phyloP scores from a whole-genome alignment of 1,140 invertebrate species.

The Trachelipus rathkii region DNA sequence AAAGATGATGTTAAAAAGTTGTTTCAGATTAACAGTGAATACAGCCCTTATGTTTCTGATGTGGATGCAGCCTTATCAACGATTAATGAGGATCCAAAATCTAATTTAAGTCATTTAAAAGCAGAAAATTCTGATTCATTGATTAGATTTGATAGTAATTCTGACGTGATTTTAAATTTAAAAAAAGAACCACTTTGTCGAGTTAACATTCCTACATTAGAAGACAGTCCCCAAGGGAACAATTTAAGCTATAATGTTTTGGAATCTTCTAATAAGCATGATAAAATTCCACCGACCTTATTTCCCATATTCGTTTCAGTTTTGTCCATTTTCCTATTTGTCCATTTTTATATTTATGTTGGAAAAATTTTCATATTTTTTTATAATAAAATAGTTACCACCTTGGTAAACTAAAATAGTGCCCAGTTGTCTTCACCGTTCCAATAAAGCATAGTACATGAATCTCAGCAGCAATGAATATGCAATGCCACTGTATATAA shows the following conservation, averaged over 20 bases:
- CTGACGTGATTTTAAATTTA: not conserved
- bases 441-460: too few species aligned
- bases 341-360: too few species aligned
- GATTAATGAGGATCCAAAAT: not conserved
- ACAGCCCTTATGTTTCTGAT: not conserved
- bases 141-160: not conserved
- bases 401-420: too few species aligned
- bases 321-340: too few species aligned
- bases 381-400: too few species aligned
- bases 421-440: too few species aligned
- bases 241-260: not conserved
- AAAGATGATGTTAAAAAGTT: not conserved
- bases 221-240: too few species aligned
- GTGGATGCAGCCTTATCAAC: not conserved
- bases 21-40: not conserved
- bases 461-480: too few species aligned
- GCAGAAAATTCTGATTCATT: not conserved
- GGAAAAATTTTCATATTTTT: too few species aligned
- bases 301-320: too few species aligned
- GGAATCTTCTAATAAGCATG: not conserved
- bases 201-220: not conserved
- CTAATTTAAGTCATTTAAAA: not conserved
- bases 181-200: not conserved
- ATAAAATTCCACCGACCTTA: too few species aligned
- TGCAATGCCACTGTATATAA: too few species aligned